phyloP scores from a whole-genome alignment of 2,113 vertebrate genomes.

The Sinocyclocheilus maitianheensis region DNA sequence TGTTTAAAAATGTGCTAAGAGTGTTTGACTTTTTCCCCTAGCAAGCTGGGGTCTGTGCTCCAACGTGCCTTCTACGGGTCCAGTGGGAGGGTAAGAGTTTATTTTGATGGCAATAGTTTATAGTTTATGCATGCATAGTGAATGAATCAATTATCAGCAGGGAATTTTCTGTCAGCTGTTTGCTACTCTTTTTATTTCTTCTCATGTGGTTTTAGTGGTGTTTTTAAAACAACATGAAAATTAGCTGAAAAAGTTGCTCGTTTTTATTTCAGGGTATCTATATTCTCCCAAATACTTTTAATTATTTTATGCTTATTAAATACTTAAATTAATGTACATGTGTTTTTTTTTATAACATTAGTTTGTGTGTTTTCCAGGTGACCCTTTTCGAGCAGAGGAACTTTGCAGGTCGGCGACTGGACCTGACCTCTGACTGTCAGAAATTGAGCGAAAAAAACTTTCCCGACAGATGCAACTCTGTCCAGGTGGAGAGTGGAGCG shows the following conservation, averaged over 20 bases:
- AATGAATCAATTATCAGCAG: background rate
- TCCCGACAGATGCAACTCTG: conserved; percentile 80
- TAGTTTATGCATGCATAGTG: background rate
- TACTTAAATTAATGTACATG: background rate
- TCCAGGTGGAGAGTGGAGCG: conserved; percentile 79
- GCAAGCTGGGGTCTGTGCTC: conserved; percentile 84
- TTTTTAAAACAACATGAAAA: background rate
- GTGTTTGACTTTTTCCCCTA: conserved; percentile 49
- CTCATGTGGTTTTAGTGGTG: background rate
- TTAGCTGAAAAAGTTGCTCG: background rate
- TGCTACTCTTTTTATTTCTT: background rate
- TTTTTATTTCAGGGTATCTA: background rate
- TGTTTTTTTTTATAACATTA: background rate
- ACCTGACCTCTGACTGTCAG: conserved; percentile 75
- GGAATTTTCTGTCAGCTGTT: background rate
- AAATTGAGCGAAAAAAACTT: conserved; percentile 77
- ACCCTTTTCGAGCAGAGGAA: conserved; percentile 81
- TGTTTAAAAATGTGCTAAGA: conserved; percentile 13
- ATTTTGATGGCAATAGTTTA: background rate
- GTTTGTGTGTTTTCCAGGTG: conserved; percentile 67
- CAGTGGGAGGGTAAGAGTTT: conserved; percentile 76
- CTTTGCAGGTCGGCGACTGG: conserved; percentile 75
- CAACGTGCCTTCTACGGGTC: conserved; percentile 82
- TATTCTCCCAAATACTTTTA: background rate
- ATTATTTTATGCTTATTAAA: background rate